Evolutionary conservation across 1,140 invertebrate genomes (phyloP).

Genomic region (Brachionus angularis): DNA sequence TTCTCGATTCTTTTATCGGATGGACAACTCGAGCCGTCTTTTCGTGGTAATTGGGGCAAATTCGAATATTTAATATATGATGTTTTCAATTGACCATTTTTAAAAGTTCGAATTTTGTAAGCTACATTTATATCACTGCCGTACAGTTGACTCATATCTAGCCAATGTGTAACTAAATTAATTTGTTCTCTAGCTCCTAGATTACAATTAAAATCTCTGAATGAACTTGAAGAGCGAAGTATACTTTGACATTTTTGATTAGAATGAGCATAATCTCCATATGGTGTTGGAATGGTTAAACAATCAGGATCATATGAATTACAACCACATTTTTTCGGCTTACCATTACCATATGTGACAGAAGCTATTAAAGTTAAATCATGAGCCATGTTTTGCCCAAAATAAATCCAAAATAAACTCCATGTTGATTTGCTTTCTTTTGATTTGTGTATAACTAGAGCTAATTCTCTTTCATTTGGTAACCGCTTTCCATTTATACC

Average conservation of each 20-base stretch:
- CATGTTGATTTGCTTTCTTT: slow-evolving; percentile 13
- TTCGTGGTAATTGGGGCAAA: slow-evolving; percentile 9
- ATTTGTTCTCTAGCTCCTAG: slow-evolving; percentile 16
- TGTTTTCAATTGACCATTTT: slow-evolving; percentile 6
- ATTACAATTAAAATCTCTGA: slow-evolving; percentile 1
- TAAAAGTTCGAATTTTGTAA: neutral
- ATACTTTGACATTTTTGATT: slow-evolving; percentile 4
- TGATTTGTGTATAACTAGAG: neutral
- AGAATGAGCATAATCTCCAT: neutral
- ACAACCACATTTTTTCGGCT: slow-evolving; percentile 4
- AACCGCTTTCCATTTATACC: slow-evolving; percentile 52
- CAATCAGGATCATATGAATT: neutral
- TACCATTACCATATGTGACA: neutral
- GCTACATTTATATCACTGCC: neutral
- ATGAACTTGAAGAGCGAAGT: neutral
- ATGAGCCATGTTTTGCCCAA: slow-evolving; percentile 5
- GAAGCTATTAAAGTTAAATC: slow-evolving; percentile 4
- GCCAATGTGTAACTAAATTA: neutral
- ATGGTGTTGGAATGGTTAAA: neutral
- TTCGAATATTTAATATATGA: neutral
- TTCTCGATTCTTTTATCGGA: neutral
- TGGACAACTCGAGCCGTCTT: neutral
- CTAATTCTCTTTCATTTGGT: neutral
- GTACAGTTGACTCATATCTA: neutral
- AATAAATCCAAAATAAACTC: neutral